A percentile compares a stretch with the other conserved stretches of the same genome.
These are phyloP conservation scores for Sterrhoptilus dennistouni DNA, from an alignment of 2,113 vertebrate species.

Conservation along the genomic window DNA sequence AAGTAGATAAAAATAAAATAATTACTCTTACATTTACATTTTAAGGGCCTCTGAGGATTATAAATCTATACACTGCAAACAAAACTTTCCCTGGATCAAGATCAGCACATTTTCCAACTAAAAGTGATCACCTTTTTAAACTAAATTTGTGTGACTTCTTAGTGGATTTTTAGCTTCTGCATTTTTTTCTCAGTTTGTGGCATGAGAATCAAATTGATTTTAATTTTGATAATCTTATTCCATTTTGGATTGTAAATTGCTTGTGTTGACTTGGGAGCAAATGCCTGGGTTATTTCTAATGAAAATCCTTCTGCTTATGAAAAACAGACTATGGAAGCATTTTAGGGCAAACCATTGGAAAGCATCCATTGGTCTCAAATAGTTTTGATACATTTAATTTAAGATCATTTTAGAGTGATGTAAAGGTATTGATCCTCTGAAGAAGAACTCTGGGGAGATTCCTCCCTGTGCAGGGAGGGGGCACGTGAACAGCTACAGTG, in stretches of 20 bases:
- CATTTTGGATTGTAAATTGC: not conserved
- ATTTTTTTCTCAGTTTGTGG: not conserved
- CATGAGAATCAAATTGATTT: not conserved
- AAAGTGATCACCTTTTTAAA: not conserved
- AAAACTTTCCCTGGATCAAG: not conserved
- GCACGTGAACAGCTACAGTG: fast-evolving
- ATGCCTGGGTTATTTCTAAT: not conserved
- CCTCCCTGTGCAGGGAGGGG: not conserved
- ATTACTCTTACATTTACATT: not conserved
- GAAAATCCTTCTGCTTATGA: not conserved
- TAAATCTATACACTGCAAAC: not conserved
- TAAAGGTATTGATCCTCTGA: not conserved
- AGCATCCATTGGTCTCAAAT: not conserved
- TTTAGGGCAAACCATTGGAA: not conserved
- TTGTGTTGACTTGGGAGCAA: not conserved
- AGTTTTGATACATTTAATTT: not conserved
- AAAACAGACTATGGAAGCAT: not conserved
- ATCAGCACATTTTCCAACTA: not conserved
- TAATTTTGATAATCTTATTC: not conserved
- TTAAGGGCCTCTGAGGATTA: not conserved
- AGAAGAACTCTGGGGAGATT: not conserved
- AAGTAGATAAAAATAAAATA: not conserved
- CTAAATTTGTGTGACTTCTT: not conserved
- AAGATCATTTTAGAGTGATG: not conserved
- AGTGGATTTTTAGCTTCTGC: not conserved